Conservation (phyloP, 2,797 vertebrate species). For the Loriculus beryllinus region DNA sequence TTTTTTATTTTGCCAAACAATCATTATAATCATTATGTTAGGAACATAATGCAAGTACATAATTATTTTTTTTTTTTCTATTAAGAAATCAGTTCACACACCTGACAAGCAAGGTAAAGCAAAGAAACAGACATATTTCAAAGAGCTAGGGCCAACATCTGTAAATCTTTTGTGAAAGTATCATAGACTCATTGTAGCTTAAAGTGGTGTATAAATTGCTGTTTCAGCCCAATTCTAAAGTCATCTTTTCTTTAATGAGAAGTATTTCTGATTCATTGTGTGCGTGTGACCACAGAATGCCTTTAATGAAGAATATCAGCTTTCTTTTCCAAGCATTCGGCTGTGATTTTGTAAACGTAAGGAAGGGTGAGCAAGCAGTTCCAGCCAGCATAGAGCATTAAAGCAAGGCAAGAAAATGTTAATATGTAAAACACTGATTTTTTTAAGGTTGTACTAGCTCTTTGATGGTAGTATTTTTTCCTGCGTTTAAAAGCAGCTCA, state of each 20-base stretch:
- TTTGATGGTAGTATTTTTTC: constrained; percentile 57
- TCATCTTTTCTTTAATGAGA: neutral
- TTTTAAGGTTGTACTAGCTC: constrained; percentile 67
- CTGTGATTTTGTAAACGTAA: constrained; percentile 1
- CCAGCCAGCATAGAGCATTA: neutral
- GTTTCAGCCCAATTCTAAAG: neutral
- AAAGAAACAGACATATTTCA: constrained; percentile 51
- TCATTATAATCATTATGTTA: neutral
- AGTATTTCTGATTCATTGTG: constrained; percentile 15
- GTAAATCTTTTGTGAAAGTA: neutral
- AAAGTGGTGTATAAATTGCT: neutral
- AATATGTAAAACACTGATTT: neutral
- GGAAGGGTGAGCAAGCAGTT: constrained; percentile 21
- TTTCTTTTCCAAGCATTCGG: constrained; percentile 24
- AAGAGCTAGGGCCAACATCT: constrained; percentile 69
- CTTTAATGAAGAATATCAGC: neutral
- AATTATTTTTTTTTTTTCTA: too few species aligned
- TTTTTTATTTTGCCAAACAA: constrained; percentile 4
- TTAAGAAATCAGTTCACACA: constrained; percentile 58
- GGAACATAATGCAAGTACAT: neutral
- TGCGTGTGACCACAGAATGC: neutral
- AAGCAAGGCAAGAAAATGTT: constrained; percentile 11
- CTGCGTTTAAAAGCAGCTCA: constrained; percentile 77
- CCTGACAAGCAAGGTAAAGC: constrained; percentile 62
- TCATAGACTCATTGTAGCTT: neutral